Evolutionary conservation across 1,140 invertebrate genomes (phyloP), one percentile per base, ranked within the genome.

Genomic region (Lerema accius): DNA sequence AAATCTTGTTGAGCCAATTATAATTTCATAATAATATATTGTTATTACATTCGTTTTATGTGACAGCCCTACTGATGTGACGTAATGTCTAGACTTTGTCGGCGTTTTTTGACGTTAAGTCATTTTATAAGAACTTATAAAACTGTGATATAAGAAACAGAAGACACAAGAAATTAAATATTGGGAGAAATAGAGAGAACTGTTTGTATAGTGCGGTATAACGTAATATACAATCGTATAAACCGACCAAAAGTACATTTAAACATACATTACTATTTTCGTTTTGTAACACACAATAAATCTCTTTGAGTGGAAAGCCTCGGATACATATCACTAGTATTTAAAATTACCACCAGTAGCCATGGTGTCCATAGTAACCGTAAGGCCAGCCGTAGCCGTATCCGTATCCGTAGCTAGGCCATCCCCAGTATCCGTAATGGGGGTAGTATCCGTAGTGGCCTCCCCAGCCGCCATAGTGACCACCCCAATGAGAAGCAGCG

Each of bases 401-500:
- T 9, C 79, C 76, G 56, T 82, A 80, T 9, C 76, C 74, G 50
- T 74, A 80, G 37, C 61, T 53, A n/a, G 49, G 50, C 17, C 66
- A 66, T 4, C 69, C 63, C 48, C 32, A 65, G 19, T 65, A 51
- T n/a, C 56, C 73, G 53, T 66, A 65, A 14, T 70, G 51, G 14
- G 53, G 53, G 53, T 56, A 56, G 26, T 58, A 58, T 7, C 70
- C 70, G 28, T 63, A 65, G 46, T 75, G 74, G 15, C 76, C 74
- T 0, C 78, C 73, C 16, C 65, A 73, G 11, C 72, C 65, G 0
- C 70, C 71, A 11, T 76, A 75, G 48, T 80, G 73, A 11, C 85
- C 85, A 5, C 89, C 89, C 76, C 80, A 89, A 32, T 83, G 75
- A 0, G 89, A 89, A 0, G 86, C 90, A 0, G 83, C 82, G 0